Evolutionary conservation across 2,888 invertebrate species (phyloP).

Genomic region (Gortyna flavago): DNA sequence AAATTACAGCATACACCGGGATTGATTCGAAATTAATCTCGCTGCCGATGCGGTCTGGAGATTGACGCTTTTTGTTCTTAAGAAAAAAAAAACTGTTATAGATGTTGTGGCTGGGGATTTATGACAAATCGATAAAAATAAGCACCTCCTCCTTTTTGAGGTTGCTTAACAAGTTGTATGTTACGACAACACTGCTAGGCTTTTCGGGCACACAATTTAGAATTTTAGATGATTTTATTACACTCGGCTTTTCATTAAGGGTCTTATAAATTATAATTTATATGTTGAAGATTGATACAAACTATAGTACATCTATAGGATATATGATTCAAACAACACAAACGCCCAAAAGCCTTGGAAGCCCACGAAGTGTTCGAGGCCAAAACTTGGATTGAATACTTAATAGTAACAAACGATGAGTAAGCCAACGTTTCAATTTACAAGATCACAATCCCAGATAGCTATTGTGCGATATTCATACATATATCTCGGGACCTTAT

Average conservation of each 20-base stretch:
- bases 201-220: constrained; percentile 8
- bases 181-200: constrained; percentile 14
- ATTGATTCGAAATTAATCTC: constrained; percentile 88
- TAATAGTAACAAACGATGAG: constrained; percentile 77
- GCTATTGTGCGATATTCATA: constrained; percentile 83
- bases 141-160: constrained; percentile 48
- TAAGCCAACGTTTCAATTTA: constrained; percentile 87
- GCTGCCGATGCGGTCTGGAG: constrained; percentile 74
- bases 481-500: constrained; percentile 84
- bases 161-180: constrained; percentile 38
- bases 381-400: constrained; percentile 59
- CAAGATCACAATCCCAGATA: constrained; percentile 86
- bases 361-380: constrained; percentile 51
- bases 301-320: background rate
- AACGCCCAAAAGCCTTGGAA: constrained; percentile 46
- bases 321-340: constrained; percentile 16
- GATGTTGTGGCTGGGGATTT: constrained; percentile 51
- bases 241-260: background rate
- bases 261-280: background rate
- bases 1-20: constrained; percentile 86
- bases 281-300: background rate
- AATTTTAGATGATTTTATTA: constrained; percentile 8
- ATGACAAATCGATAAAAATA: constrained; percentile 64
- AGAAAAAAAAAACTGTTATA: constrained; percentile 65
- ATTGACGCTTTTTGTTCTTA: constrained; percentile 73